Evolutionary conservation across 2,797 vertebrate genomes (phyloP).

Genomic region (Gallinago nigripennis): DNA sequence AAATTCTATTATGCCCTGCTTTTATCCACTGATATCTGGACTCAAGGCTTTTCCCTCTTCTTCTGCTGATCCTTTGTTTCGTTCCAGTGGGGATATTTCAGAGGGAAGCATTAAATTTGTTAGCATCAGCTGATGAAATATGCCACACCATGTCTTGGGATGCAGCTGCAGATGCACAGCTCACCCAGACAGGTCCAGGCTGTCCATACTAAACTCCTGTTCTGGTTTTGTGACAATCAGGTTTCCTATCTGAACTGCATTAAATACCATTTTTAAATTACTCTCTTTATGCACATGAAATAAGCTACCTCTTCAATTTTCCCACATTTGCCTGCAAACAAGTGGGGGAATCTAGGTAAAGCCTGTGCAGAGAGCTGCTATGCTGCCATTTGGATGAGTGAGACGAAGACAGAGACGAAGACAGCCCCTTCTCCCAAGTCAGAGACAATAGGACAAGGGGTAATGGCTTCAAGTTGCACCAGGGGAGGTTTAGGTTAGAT

Average conservation of each 20-base stretch:
- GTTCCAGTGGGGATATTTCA: background rate
- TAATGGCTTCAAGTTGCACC: too few species aligned
- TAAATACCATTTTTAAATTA: background rate
- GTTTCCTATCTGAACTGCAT: background rate
- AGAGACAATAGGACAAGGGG: too few species aligned
- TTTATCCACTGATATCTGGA: background rate
- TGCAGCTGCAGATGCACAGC: background rate
- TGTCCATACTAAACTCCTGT: background rate
- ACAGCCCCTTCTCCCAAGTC: too few species aligned
- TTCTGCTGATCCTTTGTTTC: background rate
- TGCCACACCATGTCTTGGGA: background rate
- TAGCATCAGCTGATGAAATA: background rate
- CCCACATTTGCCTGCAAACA: background rate
- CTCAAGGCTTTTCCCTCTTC: background rate
- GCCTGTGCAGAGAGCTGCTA: background rate
- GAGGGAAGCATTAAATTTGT: background rate
- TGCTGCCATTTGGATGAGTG: background rate
- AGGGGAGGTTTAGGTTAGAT: too few species aligned
- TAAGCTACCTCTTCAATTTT: background rate
- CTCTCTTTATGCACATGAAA: background rate
- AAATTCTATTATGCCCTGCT: background rate
- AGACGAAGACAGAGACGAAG: background rate
- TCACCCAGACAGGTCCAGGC: background rate
- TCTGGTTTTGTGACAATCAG: background rate
- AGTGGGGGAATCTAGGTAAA: background rate